Evolutionary conservation across 2,113 vertebrate genomes (phyloP), one percentile per base, ranked within the genome.

Genomic region (Percopsis transmontana): DNA sequence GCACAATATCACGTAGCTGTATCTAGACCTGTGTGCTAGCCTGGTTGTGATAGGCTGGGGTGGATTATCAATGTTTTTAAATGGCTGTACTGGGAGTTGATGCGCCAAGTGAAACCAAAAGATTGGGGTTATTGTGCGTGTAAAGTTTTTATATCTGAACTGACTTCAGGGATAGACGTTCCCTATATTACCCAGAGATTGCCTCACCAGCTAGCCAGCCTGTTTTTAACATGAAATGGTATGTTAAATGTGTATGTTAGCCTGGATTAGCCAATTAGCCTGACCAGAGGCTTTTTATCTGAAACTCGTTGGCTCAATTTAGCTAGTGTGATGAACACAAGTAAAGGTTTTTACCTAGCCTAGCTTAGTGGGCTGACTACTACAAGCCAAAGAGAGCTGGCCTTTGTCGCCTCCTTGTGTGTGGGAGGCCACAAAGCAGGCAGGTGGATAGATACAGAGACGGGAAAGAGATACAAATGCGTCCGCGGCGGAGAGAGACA

Each of bases 331-430:
- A 41, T 53, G 2, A 53, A 18, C 51, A 23, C 20, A 20, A 14
- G 51, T 15, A 13, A 53, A 4, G 20, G 51, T 13, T n/a, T 69
- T 64, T 68, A 58, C 38, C 0, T 69, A 64, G 58, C 67, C 0
- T 58, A 41, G 47, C 44, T 1, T 71, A 68, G 51, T 45, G 58
- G 8, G 41, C 63, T 54, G 56, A 80, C 62, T 13, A 73, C 73
- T 80, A 27, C 42, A 54, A 85, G 81, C 88, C 89, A 90, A 91
- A 91, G 88, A 88, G 19, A 55, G 66, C 39, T 20, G 69, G 67
- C 64, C 45, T 72, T 65, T 21, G 54, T 77, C 60, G 70, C 65
- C 80, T 23, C 69, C 65, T 24, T 4, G 64, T 47, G 50, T 18
- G 38, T 20, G n/a, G n/a, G 48, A 40, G 44, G 24, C 6, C 19